Evolutionary conservation across 2,888 invertebrate species (phyloP), one percentile per base, ranked within the genome.

Genomic region (Cryptophagus acutangulus): DNA sequence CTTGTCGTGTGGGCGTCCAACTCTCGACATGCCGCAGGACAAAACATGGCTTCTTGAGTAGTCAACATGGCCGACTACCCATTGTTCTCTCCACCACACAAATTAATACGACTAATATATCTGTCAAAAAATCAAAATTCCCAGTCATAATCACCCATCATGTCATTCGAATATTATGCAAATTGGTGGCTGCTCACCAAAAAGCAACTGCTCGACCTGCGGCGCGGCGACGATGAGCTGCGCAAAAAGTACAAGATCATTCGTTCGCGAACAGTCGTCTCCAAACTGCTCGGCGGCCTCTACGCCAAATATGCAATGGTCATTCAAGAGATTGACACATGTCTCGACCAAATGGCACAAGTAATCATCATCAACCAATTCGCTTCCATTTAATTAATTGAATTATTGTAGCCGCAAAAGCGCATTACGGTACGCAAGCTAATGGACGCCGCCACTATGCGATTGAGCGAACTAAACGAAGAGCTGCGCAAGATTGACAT

Each of bases 311-410:
- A 78, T 51, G 73, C 74, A 48, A 61, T 72, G 41, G 47, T 76
- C 9, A 75, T 75, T 31, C 77, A 79, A 55, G 72, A 72, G 44
- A 58, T 83, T 6, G 77, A 78, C 36, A 70, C 73, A 9, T 77
- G 76, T 46, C 74, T 80, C 47, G 79, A 82, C 54, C 79, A 79
- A 63, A 76, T 77, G 68, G 69, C 73, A 38, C 79, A 63, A 46
- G 62, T 62, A 51, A 41, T 8, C n/a, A n/a, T n/a, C n/a, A 18
- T 43, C 14, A 13, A 41, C 12, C 1, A 8, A 17, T 1, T 31
- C 26, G 12, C 16, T 3, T 17, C 5, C 25, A 13, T 8, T 5
- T 37, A n/a, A n/a, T n/a, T n/a, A n/a, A n/a, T n/a, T n/a, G n/a
- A n/a, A n/a, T 12, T 24, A 29, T 49, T 48, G n/a, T 38, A 80